Percentiles rank a stretch among this genome's conserved stretches.
phyloP scores from a whole-genome alignment of 2,888 invertebrate species.

The Hemithea aestivaria region DNA sequence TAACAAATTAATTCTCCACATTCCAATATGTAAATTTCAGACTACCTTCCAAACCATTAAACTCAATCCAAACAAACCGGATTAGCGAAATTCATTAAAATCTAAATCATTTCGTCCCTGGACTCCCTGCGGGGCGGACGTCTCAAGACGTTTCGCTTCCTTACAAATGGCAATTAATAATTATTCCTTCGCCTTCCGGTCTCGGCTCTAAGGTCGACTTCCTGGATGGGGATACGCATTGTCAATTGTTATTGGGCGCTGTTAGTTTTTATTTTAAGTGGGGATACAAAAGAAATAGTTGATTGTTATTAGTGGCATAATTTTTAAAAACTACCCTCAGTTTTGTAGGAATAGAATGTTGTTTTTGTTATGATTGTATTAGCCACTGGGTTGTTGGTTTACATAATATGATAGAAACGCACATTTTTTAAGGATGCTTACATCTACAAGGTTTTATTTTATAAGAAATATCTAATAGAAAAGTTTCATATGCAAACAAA shows the following conservation, averaged over 20 bases:
- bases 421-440: too few relatives aligned
- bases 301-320: not conserved
- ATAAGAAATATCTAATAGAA: too few relatives aligned
- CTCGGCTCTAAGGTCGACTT: slow-evolving; percentile 49
- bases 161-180: slow-evolving; percentile 69
- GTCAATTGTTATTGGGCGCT: slow-evolving; percentile 28
- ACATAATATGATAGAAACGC: too few relatives aligned
- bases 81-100: slow-evolving; percentile 39
- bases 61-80: slow-evolving; percentile 19
- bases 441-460: too few relatives aligned
- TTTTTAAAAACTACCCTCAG: too few relatives aligned
- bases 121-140: slow-evolving; percentile 49
- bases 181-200: slow-evolving; percentile 74
- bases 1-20: too few relatives aligned
- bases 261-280: slow-evolving; percentile 24
- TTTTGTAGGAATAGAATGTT: too few relatives aligned
- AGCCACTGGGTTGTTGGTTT: too few relatives aligned
- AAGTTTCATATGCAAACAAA: too few relatives aligned
- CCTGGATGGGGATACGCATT: slow-evolving; percentile 42
- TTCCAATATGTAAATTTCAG: slow-evolving; percentile 30
- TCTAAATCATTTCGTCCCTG: slow-evolving; percentile 35
- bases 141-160: slow-evolving; percentile 60
- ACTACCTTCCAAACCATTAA: slow-evolving; percentile 36
- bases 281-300: not conserved
- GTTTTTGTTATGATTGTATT: too few relatives aligned